Evolutionary conservation across 2,797 vertebrate species (phyloP).

Genomic region (Rhincodon typus): DNA sequence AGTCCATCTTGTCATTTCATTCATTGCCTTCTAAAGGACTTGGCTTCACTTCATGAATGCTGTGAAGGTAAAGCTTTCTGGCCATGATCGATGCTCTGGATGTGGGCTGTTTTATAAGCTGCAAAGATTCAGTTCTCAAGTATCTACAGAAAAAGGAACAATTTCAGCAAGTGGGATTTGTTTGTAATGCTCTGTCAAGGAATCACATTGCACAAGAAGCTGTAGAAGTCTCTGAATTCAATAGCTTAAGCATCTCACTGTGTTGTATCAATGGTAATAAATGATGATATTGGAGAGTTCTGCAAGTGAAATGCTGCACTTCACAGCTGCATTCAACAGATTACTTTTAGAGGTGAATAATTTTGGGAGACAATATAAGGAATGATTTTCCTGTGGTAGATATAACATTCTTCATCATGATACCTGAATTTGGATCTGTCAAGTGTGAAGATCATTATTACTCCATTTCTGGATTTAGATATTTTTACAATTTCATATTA

Average conservation of each 20-base stretch:
- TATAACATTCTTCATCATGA: neutral
- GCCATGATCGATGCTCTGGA: neutral
- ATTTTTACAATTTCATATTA: too few species aligned
- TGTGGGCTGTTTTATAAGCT: neutral
- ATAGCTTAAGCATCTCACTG: neutral
- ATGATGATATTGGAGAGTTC: neutral
- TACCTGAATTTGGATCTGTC: neutral
- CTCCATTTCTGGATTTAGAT: neutral
- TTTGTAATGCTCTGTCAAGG: neutral
- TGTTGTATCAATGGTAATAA: neutral
- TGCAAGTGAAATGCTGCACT: neutral
- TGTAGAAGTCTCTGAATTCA: neutral
- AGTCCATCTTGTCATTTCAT: neutral
- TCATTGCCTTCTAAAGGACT: neutral
- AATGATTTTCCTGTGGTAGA: neutral
- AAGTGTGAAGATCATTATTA: neutral
- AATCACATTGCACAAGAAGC: neutral
- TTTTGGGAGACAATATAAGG: neutral
- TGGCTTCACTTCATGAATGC: neutral
- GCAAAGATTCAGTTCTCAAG: neutral
- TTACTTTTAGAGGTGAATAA: neutral
- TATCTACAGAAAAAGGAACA: neutral
- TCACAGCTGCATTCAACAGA: neutral
- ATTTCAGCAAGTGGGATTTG: neutral
- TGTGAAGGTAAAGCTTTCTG: neutral